Conservation (phyloP, 1,140 invertebrate species). For the Nylanderia fulva region DNA sequence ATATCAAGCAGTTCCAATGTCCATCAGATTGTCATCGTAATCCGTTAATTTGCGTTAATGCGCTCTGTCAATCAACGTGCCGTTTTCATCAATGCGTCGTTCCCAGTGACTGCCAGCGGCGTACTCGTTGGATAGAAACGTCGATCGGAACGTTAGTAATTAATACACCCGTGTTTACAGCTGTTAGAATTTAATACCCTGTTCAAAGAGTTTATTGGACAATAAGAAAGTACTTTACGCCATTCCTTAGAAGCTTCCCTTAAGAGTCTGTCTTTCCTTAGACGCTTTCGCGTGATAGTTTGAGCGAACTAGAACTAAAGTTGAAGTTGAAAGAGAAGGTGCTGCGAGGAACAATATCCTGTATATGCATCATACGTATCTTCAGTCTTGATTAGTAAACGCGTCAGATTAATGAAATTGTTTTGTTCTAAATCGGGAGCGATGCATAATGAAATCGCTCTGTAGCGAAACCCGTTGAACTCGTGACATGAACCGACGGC, state of each 20-base stretch:
- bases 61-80: constrained; percentile 42
- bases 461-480: constrained; percentile 23
- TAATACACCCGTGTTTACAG: constrained; percentile 9
- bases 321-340: too few species aligned
- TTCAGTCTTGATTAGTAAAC: constrained; percentile 9
- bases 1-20: constrained; percentile 26
- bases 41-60: constrained; percentile 61
- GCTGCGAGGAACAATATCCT: not conserved
- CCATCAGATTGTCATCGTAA: constrained; percentile 33
- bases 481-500: constrained; percentile 45
- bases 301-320: not conserved
- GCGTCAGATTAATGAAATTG: constrained; percentile 36
- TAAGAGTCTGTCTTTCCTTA: not conserved
- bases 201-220: too few species aligned
- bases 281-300: too few species aligned
- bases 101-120: not conserved
- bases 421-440: constrained; percentile 37
- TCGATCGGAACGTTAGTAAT: constrained; percentile 54
- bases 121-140: constrained; percentile 30
- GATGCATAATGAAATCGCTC: constrained; percentile 42
- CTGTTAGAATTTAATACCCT: not conserved
- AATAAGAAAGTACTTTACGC: too few species aligned
- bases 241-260: not conserved
- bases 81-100: constrained; percentile 22
- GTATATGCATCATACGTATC: too few species aligned